Conservation (phyloP, 2,797 vertebrate genomes). For the Glossophaga mutica region DNA sequence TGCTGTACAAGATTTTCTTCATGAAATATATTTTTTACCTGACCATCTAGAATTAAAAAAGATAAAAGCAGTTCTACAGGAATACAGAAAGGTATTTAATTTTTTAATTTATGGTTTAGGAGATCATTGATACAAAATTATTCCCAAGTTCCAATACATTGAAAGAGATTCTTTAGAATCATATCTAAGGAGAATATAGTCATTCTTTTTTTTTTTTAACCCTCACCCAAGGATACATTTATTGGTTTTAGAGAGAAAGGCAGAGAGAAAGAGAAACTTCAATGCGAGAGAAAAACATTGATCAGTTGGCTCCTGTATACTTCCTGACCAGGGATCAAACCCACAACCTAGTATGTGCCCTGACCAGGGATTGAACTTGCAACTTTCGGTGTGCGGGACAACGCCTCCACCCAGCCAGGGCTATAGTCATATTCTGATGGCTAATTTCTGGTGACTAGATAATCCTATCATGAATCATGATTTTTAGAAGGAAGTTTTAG, state of each 20-base stretch:
- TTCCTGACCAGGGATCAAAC: too few relatives aligned
- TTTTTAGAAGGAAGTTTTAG: background rate
- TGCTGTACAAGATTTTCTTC: conserved; percentile 95
- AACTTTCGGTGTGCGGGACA: too few relatives aligned
- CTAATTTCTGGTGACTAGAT: conserved; percentile 17
- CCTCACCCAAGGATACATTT: too few relatives aligned
- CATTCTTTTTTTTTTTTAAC: background rate
- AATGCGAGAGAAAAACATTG: too few relatives aligned
- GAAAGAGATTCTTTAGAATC: background rate
- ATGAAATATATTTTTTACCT: conserved; percentile 99
- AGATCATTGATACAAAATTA: background rate
- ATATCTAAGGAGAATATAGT: background rate
- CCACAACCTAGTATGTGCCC: too few relatives aligned
- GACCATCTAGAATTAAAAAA: conserved; percentile 94
- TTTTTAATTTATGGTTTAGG: conserved; percentile 40
- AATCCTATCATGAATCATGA: background rate
- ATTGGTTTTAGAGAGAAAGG: too few relatives aligned
- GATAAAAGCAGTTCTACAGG: conserved; percentile 93
- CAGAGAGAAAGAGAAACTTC: too few relatives aligned
- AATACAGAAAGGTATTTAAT: conserved; percentile 93
- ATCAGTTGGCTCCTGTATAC: too few relatives aligned
- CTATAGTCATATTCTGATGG: background rate
- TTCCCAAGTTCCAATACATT: background rate
- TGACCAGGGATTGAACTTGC: too few relatives aligned
- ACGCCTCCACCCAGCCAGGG: too few relatives aligned